Conservation (phyloP, 1,140 invertebrate species). For the Drosophila sp. region DNA sequence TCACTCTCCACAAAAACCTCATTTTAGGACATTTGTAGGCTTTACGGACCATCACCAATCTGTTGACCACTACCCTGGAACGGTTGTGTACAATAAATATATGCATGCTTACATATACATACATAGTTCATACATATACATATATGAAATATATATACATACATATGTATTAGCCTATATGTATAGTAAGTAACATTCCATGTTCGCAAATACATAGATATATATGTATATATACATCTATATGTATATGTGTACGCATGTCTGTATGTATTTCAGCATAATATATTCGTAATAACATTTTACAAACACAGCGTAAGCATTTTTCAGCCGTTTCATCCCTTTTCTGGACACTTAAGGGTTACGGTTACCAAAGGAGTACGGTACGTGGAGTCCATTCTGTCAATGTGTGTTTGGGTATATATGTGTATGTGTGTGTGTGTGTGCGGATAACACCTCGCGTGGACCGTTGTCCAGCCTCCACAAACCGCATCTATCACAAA, state of each 20-base stretch:
- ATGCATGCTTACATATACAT: constrained; percentile 26
- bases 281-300: constrained; percentile 80
- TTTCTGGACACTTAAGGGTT: constrained; percentile 79
- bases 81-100: constrained; percentile 45
- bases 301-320: constrained; percentile 76
- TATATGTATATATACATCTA: constrained; percentile 32
- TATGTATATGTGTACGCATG: constrained; percentile 20
- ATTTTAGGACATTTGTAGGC: constrained; percentile 67
- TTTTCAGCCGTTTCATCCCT: constrained; percentile 81
- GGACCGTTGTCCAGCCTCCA: constrained; percentile 63
- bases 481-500: constrained; percentile 80
- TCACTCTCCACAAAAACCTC: constrained; percentile 53
- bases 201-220: constrained; percentile 21
- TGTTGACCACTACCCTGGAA: constrained; percentile 66
- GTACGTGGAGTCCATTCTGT: constrained; percentile 44
- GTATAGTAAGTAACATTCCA: constrained; percentile 27
- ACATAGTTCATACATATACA: constrained; percentile 1
- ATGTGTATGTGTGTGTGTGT: constrained; percentile 35
- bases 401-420: constrained; percentile 26
- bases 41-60: constrained; percentile 68
- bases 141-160: constrained; percentile 24
- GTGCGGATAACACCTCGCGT: constrained; percentile 69
- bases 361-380: constrained; percentile 47
- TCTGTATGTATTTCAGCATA: constrained; percentile 60
- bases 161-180: constrained; percentile 37